These are phyloP conservation scores for Oryzias melastigma DNA, from an alignment of 2,113 vertebrate genomes.

Conservation along the genomic window DNA sequence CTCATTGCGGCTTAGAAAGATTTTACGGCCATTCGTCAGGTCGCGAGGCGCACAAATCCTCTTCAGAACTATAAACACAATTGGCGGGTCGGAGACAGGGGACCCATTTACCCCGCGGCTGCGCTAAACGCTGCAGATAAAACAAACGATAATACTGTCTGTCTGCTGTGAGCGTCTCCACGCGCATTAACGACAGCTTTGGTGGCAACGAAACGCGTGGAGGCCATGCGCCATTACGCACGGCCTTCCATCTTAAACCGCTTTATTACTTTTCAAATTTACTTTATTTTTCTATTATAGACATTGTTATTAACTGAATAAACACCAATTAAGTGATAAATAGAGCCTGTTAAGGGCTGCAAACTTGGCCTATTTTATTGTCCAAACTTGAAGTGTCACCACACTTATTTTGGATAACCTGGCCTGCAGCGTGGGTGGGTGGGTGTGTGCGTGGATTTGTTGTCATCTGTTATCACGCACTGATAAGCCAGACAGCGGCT, in stretches of 20 bases:
- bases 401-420: slow-evolving; percentile 43
- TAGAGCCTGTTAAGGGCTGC: background rate
- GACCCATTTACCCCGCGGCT: slow-evolving; percentile 90
- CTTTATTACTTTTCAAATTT: too few relatives aligned
- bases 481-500: slow-evolving; percentile 76
- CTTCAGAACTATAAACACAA: slow-evolving; percentile 97
- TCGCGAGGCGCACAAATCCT: slow-evolving; percentile 86
- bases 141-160: slow-evolving; percentile 96
- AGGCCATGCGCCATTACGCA: slow-evolving; percentile 70
- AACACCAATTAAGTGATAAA: too few relatives aligned
- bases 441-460: slow-evolving; percentile 64
- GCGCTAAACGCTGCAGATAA: slow-evolving; percentile 95
- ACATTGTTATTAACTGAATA: too few relatives aligned
- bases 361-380: background rate
- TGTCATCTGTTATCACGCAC: slow-evolving; percentile 79
- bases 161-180: slow-evolving; percentile 91
- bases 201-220: slow-evolving; percentile 78
- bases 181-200: slow-evolving; percentile 91
- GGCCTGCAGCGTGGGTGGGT: slow-evolving; percentile 68
- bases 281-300: too few relatives aligned
- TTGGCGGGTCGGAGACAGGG: slow-evolving; percentile 83
- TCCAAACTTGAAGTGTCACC: slow-evolving; percentile 27
- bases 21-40: slow-evolving; percentile 96
- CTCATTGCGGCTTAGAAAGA: slow-evolving; percentile 87
- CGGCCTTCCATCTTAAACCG: background rate